These are phyloP conservation scores for Lepus americanus DNA, from an alignment of 2,113 vertebrate species.

Conservation along the genomic window DNA sequence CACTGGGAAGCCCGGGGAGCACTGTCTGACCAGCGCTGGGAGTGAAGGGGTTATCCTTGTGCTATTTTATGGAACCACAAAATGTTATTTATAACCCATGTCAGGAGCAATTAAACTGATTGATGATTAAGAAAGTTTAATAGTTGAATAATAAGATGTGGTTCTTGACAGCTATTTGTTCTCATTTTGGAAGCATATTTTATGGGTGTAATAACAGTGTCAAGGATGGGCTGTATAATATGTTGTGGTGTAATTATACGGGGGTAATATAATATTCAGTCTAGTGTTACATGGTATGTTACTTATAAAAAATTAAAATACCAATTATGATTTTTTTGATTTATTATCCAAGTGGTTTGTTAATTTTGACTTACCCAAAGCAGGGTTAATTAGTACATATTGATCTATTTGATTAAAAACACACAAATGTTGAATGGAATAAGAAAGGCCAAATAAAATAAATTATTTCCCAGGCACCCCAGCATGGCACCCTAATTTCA, in stretches of 20 bases:
- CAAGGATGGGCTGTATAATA: constrained; percentile 67
- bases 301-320: constrained; percentile 79
- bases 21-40: not conserved
- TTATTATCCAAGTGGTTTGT: constrained; percentile 74
- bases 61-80: constrained; percentile 69
- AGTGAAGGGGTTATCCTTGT: constrained; percentile 64
- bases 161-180: constrained; percentile 80
- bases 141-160: constrained; percentile 84
- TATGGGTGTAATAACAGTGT: constrained; percentile 76
- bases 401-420: constrained; percentile 57
- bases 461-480: not conserved
- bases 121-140: constrained; percentile 83
- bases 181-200: constrained; percentile 79
- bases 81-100: constrained; percentile 80
- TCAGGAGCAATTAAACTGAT: constrained; percentile 84
- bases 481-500: fast-evolving
- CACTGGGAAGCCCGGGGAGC: not conserved
- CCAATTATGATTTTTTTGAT: constrained; percentile 72
- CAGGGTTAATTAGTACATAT: constrained; percentile 74
- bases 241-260: constrained; percentile 70
- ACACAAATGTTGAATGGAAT: not conserved
- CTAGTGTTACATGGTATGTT: constrained; percentile 56
- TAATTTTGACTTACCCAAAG: constrained; percentile 71
- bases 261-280: constrained; percentile 47
- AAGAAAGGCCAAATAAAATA: constrained; percentile 37